Evolutionary conservation across 2,888 invertebrate species (phyloP).

Genomic region (Pandemis cinnamomeana): DNA sequence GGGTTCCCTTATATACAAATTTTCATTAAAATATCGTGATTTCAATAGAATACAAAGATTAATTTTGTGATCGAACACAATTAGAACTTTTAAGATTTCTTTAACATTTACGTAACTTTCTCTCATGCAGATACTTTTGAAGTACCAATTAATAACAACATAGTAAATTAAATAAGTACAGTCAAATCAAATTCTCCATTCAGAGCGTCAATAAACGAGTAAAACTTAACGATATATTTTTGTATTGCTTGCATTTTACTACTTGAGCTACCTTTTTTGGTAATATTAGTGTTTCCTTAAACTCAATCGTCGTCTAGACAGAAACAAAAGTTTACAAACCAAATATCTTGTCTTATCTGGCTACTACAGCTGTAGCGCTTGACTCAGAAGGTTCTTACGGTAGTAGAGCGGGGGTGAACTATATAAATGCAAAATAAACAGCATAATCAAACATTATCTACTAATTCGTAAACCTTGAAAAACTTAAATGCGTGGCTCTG

Average conservation of each 20-base stretch:
- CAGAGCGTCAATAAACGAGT: not conserved
- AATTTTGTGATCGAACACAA: not conserved
- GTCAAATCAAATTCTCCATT: conserved; percentile 9
- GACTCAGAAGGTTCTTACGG: no score
- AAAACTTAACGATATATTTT: not conserved
- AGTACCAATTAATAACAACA: not conserved
- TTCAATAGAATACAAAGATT: not conserved
- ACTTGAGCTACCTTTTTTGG: not conserved
- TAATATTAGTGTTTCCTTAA: not conserved
- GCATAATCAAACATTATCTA: no score
- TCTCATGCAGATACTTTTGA: not conserved
- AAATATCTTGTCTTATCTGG: not conserved
- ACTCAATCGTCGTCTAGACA: not conserved
- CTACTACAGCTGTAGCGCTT: not conserved
- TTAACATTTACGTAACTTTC: conserved; percentile 2
- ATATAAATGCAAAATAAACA: no score
- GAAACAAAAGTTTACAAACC: not conserved
- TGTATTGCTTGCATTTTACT: not conserved
- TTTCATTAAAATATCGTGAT: not conserved
- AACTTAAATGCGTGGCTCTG: no score
- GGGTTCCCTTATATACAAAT: not conserved
- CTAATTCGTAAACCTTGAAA: no score
- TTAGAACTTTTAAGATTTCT: not conserved
- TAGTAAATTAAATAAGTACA: conserved; percentile 1
- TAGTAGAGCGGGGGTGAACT: no score